Base-by-base conservation (phyloP, 2,113 vertebrate genomes). In the Axis porcinus region DNA sequence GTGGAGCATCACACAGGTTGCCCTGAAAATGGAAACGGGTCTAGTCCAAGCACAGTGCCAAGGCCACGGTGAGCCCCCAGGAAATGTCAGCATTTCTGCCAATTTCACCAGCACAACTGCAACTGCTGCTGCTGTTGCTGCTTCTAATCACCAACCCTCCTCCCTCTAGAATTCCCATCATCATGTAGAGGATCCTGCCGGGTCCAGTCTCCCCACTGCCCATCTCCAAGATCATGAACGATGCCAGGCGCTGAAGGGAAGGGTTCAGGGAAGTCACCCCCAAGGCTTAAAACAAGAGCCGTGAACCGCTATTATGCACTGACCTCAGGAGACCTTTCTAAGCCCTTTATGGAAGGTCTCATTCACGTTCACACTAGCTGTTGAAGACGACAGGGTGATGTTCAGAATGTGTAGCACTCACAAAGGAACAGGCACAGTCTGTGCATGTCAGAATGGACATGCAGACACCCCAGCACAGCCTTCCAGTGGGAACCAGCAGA, bases 111-210 rank as follows among this genome's bases (percentile, higher is more conserved):
- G 52, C 14, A 36, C 50, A 17, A 13, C 47, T 47, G 47, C 28
- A 7, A 40, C 40, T 40, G 16, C 21, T 15, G 15, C 25, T 1
- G 4, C 11, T 2, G 0, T 21, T 0, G 6, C 81, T 19, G 11
- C 55, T 13, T 45, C 47, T 17, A 2, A 30, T 5, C 0, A 0
- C 47, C 70, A 36, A 0, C 11, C 36, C 57, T 40, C 10, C 3
- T 5, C 50, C 85, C 50, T 17, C 64, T 3, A 12, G 3, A 2
- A 76, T 7, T 4, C 55, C 9, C 23, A 8, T 6, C 84, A 36
- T 43, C 11, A 58, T 6, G 4, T 6, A 36, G 7, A 6, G 30
- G 43, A 33, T 57, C 45, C 40, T 9, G 17, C 30, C 0, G 4
- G 62, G 40, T 40, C 89, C 4, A 30, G 0, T 70, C 50, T 52